phyloP scores from a whole-genome alignment of 2,797 vertebrate species.

The Lophotriccus pileatus region DNA sequence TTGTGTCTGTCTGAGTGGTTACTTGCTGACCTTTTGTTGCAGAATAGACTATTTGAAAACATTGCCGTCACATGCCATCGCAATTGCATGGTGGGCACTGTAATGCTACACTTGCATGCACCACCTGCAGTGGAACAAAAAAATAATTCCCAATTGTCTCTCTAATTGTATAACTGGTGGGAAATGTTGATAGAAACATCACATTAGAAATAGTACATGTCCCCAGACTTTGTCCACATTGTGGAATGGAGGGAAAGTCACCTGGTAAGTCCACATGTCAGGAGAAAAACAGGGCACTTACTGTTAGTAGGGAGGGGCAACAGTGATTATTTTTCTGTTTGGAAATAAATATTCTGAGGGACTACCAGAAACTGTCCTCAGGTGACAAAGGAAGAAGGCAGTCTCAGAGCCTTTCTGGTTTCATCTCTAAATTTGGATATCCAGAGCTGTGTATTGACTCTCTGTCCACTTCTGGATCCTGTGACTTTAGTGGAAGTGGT shows the following conservation, averaged over 20 bases:
- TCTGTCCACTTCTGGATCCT: neutral
- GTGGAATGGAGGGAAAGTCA: neutral
- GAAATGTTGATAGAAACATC: neutral
- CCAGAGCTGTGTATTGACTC: neutral
- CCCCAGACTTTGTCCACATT: neutral
- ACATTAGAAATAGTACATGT: neutral
- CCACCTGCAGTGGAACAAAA: neutral
- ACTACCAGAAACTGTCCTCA: neutral
- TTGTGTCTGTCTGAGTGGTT: neutral
- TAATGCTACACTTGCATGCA: neutral
- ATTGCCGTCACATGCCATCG: neutral
- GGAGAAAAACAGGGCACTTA: neutral
- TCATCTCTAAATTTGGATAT: neutral
- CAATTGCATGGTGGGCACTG: neutral
- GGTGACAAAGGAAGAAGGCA: neutral
- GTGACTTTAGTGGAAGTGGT: neutral
- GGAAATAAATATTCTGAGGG: neutral
- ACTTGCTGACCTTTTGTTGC: constrained; percentile 11
- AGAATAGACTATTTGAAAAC: neutral
- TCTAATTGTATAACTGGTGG: neutral
- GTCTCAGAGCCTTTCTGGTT: neutral
- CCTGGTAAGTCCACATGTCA: accelerated
- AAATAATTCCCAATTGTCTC: neutral
- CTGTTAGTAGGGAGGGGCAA: neutral
- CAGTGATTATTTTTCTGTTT: neutral